A percentile compares a stretch with the other conserved stretches of the same genome.
Conservation (phyloP, 2,888 invertebrate species). For the Cephus nigrinus region DNA sequence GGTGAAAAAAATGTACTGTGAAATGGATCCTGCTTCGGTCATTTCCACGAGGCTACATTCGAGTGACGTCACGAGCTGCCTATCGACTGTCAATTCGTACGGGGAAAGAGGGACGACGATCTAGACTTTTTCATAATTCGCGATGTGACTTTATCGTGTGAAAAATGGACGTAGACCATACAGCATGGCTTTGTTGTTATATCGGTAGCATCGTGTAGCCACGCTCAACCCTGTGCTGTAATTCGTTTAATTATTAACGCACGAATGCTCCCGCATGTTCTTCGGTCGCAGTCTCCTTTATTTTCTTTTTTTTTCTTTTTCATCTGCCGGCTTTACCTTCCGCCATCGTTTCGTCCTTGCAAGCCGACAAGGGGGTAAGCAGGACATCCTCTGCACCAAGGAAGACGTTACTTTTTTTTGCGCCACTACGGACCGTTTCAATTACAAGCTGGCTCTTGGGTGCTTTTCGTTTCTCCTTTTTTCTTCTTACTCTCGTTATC, state of each 20-base stretch:
- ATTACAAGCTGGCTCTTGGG: neutral
- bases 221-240: neutral
- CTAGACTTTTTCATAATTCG: neutral
- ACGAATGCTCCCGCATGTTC: neutral
- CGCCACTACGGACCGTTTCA: neutral
- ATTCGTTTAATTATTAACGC: slow-evolving; percentile 7
- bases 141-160: neutral
- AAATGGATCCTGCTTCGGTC: neutral
- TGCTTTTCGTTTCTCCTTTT: neutral
- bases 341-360: neutral
- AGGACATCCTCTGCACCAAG: neutral
- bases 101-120: neutral
- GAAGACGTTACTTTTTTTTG: neutral
- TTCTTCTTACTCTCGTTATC: neutral
- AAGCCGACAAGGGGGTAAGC: neutral
- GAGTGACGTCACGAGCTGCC: neutral
- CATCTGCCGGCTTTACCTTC: neutral
- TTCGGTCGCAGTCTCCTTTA: neutral
- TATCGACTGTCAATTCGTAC: neutral
- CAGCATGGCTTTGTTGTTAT: neutral
- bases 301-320: neutral
- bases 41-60: neutral
- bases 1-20: neutral
- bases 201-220: neutral
- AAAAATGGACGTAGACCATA: neutral